Evolutionary conservation across 1,140 invertebrate species (phyloP).

Genomic region (Ericerus pela): DNA sequence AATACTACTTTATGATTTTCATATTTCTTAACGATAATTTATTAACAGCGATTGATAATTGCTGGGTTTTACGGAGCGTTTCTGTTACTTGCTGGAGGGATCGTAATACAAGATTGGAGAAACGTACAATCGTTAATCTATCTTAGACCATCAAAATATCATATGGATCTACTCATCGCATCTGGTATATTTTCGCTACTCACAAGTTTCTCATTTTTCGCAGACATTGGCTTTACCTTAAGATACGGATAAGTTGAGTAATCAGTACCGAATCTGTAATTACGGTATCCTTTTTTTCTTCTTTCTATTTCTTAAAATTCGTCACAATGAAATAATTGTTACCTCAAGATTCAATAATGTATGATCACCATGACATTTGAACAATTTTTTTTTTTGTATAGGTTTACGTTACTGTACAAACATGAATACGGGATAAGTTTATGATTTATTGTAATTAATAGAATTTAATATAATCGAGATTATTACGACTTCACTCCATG

Average conservation of each 20-base stretch:
- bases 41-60: constrained; percentile 11
- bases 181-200: constrained; percentile 39
- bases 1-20: background rate
- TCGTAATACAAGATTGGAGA: constrained; percentile 44
- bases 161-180: constrained; percentile 42
- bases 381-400: background rate
- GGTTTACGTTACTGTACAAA: no score
- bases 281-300: background rate
- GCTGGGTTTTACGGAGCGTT: constrained; percentile 14
- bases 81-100: constrained; percentile 33
- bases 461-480: no score
- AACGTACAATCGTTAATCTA: constrained; percentile 35
- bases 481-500: no score
- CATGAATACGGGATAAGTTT: no score
- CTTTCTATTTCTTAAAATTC: background rate
- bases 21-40: background rate
- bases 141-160: constrained; percentile 38
- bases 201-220: constrained; percentile 35
- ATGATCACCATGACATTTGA: background rate
- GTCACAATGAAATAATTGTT: background rate
- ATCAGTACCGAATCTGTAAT: background rate
- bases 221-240: constrained; percentile 38
- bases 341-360: background rate
- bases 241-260: constrained; percentile 23
- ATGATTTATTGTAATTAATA: background rate